phyloP scores from a whole-genome alignment of 2,113 vertebrate genomes.

The Gasterosteus aculeatus region DNA sequence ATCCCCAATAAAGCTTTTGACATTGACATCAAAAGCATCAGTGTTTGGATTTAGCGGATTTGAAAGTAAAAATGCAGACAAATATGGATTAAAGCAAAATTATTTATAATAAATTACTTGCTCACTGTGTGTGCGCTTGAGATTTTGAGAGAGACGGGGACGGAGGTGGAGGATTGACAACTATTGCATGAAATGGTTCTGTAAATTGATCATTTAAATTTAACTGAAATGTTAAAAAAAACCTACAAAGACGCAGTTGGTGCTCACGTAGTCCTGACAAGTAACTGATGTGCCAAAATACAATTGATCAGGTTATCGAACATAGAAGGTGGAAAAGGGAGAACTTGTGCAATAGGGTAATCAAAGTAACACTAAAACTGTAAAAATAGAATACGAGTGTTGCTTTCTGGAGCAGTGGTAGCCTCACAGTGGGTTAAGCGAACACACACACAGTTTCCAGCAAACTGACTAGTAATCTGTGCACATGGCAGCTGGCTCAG shows the following conservation, averaged over 20 bases:
- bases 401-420: neutral
- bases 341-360: neutral
- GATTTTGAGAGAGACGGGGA: neutral
- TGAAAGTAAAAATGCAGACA: no score
- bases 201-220: neutral
- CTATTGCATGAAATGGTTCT: neutral
- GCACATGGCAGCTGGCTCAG: neutral
- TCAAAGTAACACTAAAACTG: neutral
- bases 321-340: neutral
- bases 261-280: neutral
- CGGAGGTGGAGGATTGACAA: neutral
- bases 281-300: neutral
- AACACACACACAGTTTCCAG: neutral
- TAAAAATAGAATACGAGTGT: neutral
- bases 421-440: neutral
- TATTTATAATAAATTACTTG: neutral
- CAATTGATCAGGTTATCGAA: neutral
- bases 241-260: neutral
- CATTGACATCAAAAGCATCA: neutral
- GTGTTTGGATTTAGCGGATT: neutral
- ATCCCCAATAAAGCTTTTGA: neutral
- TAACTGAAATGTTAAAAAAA: neutral
- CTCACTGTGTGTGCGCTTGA: neutral
- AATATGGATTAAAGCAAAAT: neutral
- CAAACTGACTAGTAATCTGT: neutral